phyloP scores from a whole-genome alignment of 2,113 vertebrate species.

The Corythoichthys haematopterus region DNA sequence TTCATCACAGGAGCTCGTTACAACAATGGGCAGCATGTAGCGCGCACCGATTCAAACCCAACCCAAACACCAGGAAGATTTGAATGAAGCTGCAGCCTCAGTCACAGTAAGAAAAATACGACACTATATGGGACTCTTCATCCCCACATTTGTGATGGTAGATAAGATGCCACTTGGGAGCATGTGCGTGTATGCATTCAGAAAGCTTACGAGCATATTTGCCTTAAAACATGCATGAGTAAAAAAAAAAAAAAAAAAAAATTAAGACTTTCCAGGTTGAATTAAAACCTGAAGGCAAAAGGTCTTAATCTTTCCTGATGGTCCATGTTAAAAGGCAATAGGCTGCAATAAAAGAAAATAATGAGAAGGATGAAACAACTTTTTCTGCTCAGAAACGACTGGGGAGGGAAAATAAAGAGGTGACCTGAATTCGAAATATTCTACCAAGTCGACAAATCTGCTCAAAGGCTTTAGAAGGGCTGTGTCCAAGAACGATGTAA shows the following conservation, averaged over 20 bases:
- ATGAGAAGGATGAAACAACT: background rate
- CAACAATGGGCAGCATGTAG: conserved; percentile 54
- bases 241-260: background rate
- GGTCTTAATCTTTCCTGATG: conserved; percentile 16
- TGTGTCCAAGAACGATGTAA: conserved; percentile 30
- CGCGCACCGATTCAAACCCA: conserved; percentile 38
- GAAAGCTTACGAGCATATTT: background rate
- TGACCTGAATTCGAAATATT: conserved; percentile 30
- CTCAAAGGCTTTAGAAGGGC: conserved; percentile 43
- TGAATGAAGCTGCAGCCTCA: conserved; percentile 17
- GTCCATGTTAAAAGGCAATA: conserved; percentile 54
- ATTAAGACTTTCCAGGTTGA: background rate
- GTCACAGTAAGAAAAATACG: conserved; percentile 19
- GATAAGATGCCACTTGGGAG: background rate
- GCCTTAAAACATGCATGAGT: background rate
- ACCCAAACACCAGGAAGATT: conserved; percentile 24
- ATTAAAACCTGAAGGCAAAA: conserved; percentile 48
- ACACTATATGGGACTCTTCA: conserved; percentile 6
- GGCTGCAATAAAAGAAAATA: conserved; percentile 9
- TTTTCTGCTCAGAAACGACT: conserved; percentile 22
- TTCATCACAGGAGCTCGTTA: conserved; percentile 62
- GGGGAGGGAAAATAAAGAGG: conserved; percentile 13
- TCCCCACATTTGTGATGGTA: background rate
- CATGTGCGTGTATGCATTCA: background rate
- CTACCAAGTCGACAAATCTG: conserved; percentile 40